These are phyloP conservation scores for Drosophila serrata DNA, from an alignment of 1,140 invertebrate species.

Conservation along the genomic window DNA sequence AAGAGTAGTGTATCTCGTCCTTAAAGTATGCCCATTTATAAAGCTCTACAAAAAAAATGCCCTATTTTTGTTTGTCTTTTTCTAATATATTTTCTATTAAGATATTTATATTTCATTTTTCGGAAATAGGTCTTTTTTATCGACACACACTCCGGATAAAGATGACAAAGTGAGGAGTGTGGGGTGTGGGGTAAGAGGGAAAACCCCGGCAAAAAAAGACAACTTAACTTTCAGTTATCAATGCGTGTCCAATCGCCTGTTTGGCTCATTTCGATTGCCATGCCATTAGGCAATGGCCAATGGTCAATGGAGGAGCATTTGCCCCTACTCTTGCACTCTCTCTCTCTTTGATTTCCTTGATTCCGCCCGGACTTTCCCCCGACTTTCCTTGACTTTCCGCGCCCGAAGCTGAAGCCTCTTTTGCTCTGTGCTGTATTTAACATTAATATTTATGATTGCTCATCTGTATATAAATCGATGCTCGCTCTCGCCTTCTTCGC, in stretches of 20 bases:
- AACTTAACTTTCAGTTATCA: constrained; percentile 42
- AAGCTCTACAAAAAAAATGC: background rate
- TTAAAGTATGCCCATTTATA: background rate
- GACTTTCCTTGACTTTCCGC: background rate
- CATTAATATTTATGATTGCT: constrained; percentile 84
- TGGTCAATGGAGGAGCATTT: constrained; percentile 9
- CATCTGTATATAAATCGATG: constrained; percentile 64
- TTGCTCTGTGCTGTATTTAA: constrained; percentile 64
- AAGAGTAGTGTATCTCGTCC: background rate
- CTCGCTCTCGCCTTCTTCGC: constrained; percentile 34
- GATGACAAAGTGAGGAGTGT: background rate
- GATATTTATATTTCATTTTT: background rate
- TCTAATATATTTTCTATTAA: background rate
- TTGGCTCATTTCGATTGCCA: constrained; percentile 35
- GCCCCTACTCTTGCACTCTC: background rate
- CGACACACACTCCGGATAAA: background rate
- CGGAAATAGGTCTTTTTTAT: constrained; percentile 1
- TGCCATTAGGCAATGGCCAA: constrained; percentile 45
- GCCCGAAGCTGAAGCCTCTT: background rate
- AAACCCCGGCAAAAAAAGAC: background rate
- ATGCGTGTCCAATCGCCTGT: constrained; percentile 38
- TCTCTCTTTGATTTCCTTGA: background rate
- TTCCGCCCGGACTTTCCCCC: no score
- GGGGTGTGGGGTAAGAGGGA: background rate
- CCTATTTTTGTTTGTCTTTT: no score